phyloP scores from a whole-genome alignment of 2,113 vertebrate species.

The Pampusana beccarii region DNA sequence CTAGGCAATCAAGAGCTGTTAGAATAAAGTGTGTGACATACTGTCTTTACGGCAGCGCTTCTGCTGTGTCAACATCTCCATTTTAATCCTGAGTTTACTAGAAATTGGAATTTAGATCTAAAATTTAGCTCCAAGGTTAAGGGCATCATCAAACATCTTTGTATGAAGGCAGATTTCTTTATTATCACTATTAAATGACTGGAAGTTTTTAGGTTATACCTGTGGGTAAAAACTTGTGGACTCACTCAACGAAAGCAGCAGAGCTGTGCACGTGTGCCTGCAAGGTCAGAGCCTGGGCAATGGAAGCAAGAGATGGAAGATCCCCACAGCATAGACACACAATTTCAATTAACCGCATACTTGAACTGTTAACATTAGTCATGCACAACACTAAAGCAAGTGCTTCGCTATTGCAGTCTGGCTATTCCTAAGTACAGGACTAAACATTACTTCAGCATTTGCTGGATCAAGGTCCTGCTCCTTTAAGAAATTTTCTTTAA shows the following conservation, averaged over 20 bases:
- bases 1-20: slow-evolving; percentile 56
- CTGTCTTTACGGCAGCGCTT: neutral
- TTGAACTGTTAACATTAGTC: neutral
- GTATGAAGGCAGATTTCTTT: neutral
- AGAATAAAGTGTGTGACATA: slow-evolving; percentile 38
- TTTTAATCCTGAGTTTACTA: slow-evolving; percentile 12
- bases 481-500: neutral
- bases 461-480: neutral
- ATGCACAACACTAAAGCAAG: neutral
- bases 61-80: slow-evolving; percentile 29
- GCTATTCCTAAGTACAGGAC: neutral
- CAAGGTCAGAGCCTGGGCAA: neutral
- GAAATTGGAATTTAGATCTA: slow-evolving; percentile 19
- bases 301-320: neutral
- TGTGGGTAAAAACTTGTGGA: neutral
- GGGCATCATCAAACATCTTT: neutral
- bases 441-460: neutral
- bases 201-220: neutral
- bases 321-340: neutral
- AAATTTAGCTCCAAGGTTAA: slow-evolving; percentile 37
- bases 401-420: neutral
- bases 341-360: neutral
- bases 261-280: neutral
- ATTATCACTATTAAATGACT: neutral
- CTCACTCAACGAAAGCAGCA: neutral